A percentile compares a stretch with the other conserved stretches of the same genome.
Evolutionary conservation across 1,140 invertebrate species (phyloP).

Genomic region (Sitophilus oryzae): DNA sequence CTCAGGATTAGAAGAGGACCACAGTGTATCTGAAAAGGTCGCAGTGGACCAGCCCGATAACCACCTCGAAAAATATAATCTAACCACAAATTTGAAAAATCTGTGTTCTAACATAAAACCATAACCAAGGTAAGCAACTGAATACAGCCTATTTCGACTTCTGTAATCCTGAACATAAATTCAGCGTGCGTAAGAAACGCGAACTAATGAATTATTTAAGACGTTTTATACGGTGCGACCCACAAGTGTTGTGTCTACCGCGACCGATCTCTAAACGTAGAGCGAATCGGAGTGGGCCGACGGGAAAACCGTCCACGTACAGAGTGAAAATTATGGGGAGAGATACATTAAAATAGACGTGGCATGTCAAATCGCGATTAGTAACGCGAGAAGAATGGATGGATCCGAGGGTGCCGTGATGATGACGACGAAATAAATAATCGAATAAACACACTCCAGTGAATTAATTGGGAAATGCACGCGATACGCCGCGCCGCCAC

Average conservation of each 20-base stretch:
- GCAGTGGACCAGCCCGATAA: too few relatives aligned
- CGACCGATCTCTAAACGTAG: constrained; percentile 10
- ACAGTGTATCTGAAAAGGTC: too few relatives aligned
- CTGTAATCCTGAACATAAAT: too few relatives aligned
- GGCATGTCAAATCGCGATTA: constrained; percentile 43
- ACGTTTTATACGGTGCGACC: not conserved
- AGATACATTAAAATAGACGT: constrained; percentile 37
- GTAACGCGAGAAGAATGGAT: constrained; percentile 40
- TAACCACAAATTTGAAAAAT: too few relatives aligned
- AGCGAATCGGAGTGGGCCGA: constrained; percentile 19
- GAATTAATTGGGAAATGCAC: constrained; percentile 39
- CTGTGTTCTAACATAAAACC: too few relatives aligned
- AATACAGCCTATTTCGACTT: too few relatives aligned
- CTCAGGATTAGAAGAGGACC: too few relatives aligned
- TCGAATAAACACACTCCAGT: constrained; percentile 42
- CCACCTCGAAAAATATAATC: too few relatives aligned
- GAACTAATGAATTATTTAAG: constrained; percentile 23
- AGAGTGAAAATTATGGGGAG: constrained; percentile 24
- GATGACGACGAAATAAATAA: constrained; percentile 42
- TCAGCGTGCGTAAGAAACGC: too few relatives aligned
- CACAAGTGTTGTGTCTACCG: constrained; percentile 6
- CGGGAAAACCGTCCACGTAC: constrained; percentile 6
- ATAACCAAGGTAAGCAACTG: too few relatives aligned
- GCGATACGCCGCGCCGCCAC: constrained; percentile 28
- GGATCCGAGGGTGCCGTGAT: constrained; percentile 34